Percentiles rank a stretch among this genome's conserved stretches.
These are phyloP conservation scores for Caenorhabditis plicata DNA, from an alignment of 2,888 invertebrate species.

Conservation along the genomic window DNA sequence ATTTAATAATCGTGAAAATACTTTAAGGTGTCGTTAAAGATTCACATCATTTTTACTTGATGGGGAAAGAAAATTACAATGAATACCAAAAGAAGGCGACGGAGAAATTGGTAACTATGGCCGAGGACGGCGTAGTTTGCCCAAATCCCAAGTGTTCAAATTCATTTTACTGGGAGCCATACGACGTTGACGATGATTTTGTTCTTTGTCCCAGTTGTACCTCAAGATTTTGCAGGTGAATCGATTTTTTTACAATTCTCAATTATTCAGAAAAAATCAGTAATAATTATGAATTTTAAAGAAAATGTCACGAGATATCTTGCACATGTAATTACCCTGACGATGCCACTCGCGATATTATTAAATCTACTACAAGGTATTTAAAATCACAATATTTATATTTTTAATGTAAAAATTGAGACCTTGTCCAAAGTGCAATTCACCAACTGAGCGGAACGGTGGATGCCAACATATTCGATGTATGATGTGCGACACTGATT, in stretches of 20 bases:
- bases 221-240: slow-evolving; percentile 29
- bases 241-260: slow-evolving; percentile 1
- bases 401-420: slow-evolving; percentile 12
- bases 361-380: slow-evolving; percentile 29
- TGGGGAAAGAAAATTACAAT: slow-evolving; percentile 45
- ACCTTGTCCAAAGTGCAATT: slow-evolving; percentile 52
- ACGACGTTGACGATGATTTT: slow-evolving; percentile 37
- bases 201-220: slow-evolving; percentile 51
- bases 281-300: not conserved
- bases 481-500: slow-evolving; percentile 48
- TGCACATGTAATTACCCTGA: slow-evolving; percentile 19
- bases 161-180: slow-evolving; percentile 48
- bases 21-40: slow-evolving; percentile 43
- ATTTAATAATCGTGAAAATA: not conserved
- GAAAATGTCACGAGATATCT: slow-evolving; percentile 15
- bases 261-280: not conserved
- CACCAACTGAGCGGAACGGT: slow-evolving; percentile 53
- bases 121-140: slow-evolving; percentile 47
- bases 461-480: slow-evolving; percentile 62
- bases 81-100: slow-evolving; percentile 50
- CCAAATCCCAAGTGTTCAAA: slow-evolving; percentile 49
- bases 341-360: slow-evolving; percentile 20
- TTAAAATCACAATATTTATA: not conserved
- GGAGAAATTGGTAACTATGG: slow-evolving; percentile 41
- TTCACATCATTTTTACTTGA: slow-evolving; percentile 51